Evolutionary conservation across 2,888 invertebrate species (phyloP).

Genomic region (Chromoteleia sp.): DNA sequence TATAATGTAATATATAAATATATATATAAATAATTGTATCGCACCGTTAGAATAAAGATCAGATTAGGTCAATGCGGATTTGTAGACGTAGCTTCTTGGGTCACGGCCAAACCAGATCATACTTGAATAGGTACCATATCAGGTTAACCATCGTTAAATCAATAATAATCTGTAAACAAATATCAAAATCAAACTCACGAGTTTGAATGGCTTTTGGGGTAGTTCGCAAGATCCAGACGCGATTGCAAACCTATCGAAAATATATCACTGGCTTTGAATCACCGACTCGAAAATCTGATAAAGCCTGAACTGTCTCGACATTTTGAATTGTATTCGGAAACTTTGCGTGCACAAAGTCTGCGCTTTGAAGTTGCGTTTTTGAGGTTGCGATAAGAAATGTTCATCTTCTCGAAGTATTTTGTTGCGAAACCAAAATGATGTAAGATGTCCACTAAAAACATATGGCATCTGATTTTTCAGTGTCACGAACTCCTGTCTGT

Average conservation of each 20-base stretch:
- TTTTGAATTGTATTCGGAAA: conserved; percentile 37
- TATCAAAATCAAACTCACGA: conserved; percentile 24
- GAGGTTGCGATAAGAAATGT: not conserved
- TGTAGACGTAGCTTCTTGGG: conserved; percentile 44
- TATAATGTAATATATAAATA: not conserved
- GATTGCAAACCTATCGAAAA: conserved; percentile 51
- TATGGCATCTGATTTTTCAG: conserved; percentile 40
- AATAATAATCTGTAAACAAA: conserved; percentile 59
- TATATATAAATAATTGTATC: conserved; percentile 1
- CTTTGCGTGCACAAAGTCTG: conserved; percentile 17
- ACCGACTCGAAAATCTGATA: conserved; percentile 53
- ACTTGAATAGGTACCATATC: conserved; percentile 39
- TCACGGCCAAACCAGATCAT: conserved; percentile 32
- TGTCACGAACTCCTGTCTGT: conserved; percentile 33
- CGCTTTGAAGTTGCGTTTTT: not conserved
- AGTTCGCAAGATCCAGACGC: conserved; percentile 39
- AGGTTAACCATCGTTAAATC: conserved; percentile 52
- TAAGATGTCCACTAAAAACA: conserved; percentile 5
- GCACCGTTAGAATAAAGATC: conserved; percentile 11
- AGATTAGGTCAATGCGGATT: conserved; percentile 44
- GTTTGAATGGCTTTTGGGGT: conserved; percentile 27
- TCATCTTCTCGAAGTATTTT: conserved; percentile 6
- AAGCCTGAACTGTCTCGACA: conserved; percentile 38
- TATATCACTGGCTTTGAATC: conserved; percentile 33
- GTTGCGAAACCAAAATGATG: conserved; percentile 39